A percentile compares a stretch with the other conserved stretches of the same genome.
These are phyloP conservation scores for Pseudeuparius sepicola DNA, from an alignment of 2,888 invertebrate genomes.

Conservation along the genomic window DNA sequence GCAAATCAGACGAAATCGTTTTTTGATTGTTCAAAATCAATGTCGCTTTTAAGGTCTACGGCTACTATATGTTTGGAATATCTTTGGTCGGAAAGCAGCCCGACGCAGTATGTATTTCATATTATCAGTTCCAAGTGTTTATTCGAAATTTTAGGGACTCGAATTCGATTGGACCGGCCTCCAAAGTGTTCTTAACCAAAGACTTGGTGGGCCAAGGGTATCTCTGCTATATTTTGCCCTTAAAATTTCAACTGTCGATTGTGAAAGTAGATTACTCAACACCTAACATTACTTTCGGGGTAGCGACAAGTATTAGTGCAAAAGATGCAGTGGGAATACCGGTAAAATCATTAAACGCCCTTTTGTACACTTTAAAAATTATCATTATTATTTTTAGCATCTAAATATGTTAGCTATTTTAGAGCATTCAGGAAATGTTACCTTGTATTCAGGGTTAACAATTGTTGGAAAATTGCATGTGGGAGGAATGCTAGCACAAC, in stretches of 20 bases:
- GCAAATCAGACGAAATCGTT: conserved; percentile 36
- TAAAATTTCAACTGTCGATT: conserved; percentile 55
- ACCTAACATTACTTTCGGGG: conserved; percentile 64
- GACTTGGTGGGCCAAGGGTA: conserved; percentile 80
- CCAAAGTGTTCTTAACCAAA: conserved; percentile 72
- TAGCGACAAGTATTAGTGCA: conserved; percentile 60
- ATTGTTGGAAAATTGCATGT: conserved; percentile 79
- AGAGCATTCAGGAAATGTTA: conserved; percentile 67
- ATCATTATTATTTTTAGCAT: conserved; percentile 44
- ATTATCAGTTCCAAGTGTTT: no score
- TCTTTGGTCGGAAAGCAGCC: conserved; percentile 71
- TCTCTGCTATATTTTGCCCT: conserved; percentile 64
- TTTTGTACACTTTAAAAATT: no score
- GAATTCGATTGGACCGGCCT: conserved; percentile 45
- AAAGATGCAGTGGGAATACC: conserved; percentile 76
- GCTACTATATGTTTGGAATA: conserved; percentile 85
- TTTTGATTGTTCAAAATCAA: conserved; percentile 31
- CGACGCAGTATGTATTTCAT: conserved; percentile 26
- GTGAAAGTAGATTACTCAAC: conserved; percentile 58
- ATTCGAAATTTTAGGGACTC: conserved; percentile 36
- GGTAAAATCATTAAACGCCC: conserved; percentile 41
- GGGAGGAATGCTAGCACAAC: conserved; percentile 55
- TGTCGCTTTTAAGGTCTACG: conserved; percentile 41
- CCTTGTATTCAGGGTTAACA: conserved; percentile 73
- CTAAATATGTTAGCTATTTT: conserved; percentile 77